Evolutionary conservation across 2,113 vertebrate species (phyloP).

Genomic region (Pandion haliaetus): DNA sequence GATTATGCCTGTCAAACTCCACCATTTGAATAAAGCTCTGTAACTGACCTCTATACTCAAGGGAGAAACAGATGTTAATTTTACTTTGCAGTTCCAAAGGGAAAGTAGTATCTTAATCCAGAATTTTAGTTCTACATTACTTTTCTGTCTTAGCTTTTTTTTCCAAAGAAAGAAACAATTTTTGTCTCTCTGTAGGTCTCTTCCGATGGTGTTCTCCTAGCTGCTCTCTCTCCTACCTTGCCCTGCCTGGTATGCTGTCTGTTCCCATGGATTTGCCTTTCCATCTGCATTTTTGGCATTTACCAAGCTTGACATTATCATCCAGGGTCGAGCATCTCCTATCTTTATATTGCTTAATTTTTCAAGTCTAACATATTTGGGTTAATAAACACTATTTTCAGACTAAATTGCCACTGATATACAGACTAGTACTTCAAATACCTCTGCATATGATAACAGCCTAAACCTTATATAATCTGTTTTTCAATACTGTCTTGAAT

Average conservation of each 20-base stretch:
- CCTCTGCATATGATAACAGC: background rate
- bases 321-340: background rate
- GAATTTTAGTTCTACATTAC: background rate
- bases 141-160: background rate
- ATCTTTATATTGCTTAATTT: background rate
- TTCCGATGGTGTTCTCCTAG: background rate
- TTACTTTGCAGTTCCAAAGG: background rate
- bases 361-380: background rate
- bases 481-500: background rate
- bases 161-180: background rate
- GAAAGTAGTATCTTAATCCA: background rate
- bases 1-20: background rate
- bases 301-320: background rate
- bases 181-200: background rate
- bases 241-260: background rate
- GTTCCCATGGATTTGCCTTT: background rate
- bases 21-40: background rate
- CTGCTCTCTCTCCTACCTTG: background rate
- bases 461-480: background rate
- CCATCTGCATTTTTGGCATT: background rate
- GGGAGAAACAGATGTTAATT: background rate
- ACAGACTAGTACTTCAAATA: background rate
- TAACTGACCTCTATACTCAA: background rate
- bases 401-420: background rate
- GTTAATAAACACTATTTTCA: background rate